Conservation (phyloP, 2,888 invertebrate genomes). For the Panorpa germanica region DNA sequence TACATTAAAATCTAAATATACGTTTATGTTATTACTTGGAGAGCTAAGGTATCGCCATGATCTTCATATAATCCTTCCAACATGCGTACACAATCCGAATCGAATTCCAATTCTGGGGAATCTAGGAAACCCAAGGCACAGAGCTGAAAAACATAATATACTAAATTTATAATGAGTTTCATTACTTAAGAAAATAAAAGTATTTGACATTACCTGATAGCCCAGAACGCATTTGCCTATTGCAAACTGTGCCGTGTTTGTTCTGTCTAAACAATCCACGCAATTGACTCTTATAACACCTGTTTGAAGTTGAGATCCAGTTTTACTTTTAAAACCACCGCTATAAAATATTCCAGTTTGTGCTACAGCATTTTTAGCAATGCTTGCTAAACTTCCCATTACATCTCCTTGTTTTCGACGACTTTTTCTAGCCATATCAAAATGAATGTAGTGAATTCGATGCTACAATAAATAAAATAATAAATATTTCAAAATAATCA, state of each 20-base stretch:
- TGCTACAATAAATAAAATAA: conserved; percentile 21
- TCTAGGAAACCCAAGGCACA: conserved; percentile 76
- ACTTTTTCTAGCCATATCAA: conserved; percentile 82
- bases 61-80: conserved; percentile 93
- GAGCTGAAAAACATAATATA: conserved; percentile 48
- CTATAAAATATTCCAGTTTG: conserved; percentile 78
- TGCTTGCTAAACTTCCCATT: conserved; percentile 68
- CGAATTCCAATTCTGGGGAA: conserved; percentile 71
- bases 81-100: conserved; percentile 87
- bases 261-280: conserved; percentile 95
- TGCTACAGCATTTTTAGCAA: conserved; percentile 69
- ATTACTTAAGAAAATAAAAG: no score
- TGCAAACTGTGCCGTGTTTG: conserved; percentile 98
- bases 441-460: conserved; percentile 74
- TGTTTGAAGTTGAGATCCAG: conserved; percentile 37
- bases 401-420: conserved; percentile 48
- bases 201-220: no score
- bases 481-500: background rate
- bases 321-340: conserved; percentile 19
- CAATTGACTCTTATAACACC: conserved; percentile 91
- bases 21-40: conserved; percentile 38
- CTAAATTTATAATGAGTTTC: no score
- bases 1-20: background rate
- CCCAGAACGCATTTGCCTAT: conserved; percentile 80
- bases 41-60: conserved; percentile 89